Percentiles rank a stretch among this genome's conserved stretches.
phyloP scores from a whole-genome alignment of 1,140 invertebrate genomes.

The Bombus fervidus region DNA sequence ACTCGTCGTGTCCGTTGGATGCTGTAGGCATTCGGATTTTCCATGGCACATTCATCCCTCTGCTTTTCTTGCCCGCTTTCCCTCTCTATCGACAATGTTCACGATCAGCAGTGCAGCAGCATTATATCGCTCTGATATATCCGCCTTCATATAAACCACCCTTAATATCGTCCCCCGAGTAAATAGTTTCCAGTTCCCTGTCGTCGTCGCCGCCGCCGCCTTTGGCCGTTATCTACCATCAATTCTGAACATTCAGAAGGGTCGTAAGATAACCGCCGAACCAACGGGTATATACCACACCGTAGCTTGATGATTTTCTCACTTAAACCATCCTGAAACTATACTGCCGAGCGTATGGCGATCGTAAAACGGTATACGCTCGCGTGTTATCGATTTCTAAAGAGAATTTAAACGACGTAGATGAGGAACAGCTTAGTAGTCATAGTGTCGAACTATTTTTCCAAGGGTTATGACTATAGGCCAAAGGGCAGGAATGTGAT shows the following conservation, averaged over 20 bases:
- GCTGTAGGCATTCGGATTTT: background rate
- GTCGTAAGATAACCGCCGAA: slow-evolving; percentile 64
- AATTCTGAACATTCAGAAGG: slow-evolving; percentile 68
- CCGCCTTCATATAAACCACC: slow-evolving; percentile 74
- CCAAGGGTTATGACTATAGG: background rate
- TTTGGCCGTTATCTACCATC: slow-evolving; percentile 67
- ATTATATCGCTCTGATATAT: slow-evolving; percentile 75
- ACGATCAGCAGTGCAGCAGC: slow-evolving; percentile 2
- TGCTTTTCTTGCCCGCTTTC: slow-evolving; percentile 40
- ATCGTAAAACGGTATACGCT: slow-evolving; percentile 39
- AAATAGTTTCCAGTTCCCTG: slow-evolving; percentile 78
- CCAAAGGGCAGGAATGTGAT: background rate
- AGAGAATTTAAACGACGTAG: background rate
- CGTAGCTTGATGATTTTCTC: slow-evolving; percentile 59
- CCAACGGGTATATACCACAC: slow-evolving; percentile 24
- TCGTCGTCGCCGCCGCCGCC: slow-evolving; percentile 53
- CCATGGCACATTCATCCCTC: background rate
- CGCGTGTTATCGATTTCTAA: slow-evolving; percentile 9
- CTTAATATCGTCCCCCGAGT: slow-evolving; percentile 77
- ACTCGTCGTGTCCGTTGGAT: slow-evolving; percentile 4
- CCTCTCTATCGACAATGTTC: slow-evolving; percentile 57
- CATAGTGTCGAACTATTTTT: background rate
- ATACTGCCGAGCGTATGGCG: slow-evolving; percentile 17
- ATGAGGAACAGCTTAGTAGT: background rate
- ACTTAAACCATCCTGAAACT: slow-evolving; percentile 48